Percentiles rank a stretch among this genome's conserved stretches.
Conservation (phyloP, 2,113 vertebrate genomes). For the Paracanthobrama guichenoti region DNA sequence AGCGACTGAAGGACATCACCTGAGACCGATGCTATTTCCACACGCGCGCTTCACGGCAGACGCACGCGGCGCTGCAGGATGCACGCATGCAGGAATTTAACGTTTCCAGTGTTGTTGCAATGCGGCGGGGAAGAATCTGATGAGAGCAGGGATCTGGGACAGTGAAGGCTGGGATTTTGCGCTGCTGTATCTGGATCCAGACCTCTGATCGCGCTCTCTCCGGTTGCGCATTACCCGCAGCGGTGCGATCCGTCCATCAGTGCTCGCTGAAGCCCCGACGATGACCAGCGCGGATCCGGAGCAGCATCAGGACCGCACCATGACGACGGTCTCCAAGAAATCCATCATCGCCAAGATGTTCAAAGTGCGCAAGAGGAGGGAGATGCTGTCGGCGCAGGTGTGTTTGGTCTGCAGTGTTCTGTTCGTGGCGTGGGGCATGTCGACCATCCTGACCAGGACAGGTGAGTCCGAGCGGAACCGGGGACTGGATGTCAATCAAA, state of each 20-base stretch:
- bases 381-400: conserved; percentile 90
- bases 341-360: conserved; percentile 75
- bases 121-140: conserved; percentile 34
- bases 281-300: conserved; percentile 49
- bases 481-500: not conserved
- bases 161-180: conserved; percentile 38
- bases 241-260: conserved; percentile 2
- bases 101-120: conserved; percentile 55
- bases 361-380: conserved; percentile 91
- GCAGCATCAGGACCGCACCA: conserved; percentile 69
- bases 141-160: conserved; percentile 47
- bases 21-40: conserved; percentile 2
- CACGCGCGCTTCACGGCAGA: not conserved
- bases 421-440: conserved; percentile 86
- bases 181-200: conserved; percentile 6
- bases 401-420: conserved; percentile 90
- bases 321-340: conserved; percentile 70
- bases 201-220: conserved; percentile 21
- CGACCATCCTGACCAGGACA: conserved; percentile 80
- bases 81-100: not conserved
- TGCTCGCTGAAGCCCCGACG: conserved; percentile 11
- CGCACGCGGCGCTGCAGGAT: not conserved
- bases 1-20: not conserved
- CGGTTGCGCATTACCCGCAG: conserved; percentile 3
- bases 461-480: conserved; percentile 77